Percentiles rank a stretch among this genome's conserved stretches.
phyloP scores from a whole-genome alignment of 2,888 invertebrate species.

The Pandemis corylana region DNA sequence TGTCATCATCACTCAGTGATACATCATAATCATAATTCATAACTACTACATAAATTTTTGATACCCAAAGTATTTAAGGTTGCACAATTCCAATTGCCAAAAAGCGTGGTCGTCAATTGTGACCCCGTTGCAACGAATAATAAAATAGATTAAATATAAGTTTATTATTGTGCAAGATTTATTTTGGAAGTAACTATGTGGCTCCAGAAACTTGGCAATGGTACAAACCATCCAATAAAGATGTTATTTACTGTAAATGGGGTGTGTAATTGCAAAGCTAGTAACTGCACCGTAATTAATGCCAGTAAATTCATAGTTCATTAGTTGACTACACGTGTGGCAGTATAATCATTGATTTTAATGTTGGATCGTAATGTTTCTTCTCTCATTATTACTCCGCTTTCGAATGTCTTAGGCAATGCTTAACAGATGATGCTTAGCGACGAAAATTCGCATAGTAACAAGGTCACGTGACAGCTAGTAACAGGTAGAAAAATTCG shows the following conservation, averaged over 20 bases:
- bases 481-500: too few relatives aligned
- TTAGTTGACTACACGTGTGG: neutral
- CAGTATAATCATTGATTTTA: too few relatives aligned
- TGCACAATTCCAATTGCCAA: conserved; percentile 20
- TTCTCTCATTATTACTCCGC: too few relatives aligned
- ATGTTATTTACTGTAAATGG: conserved; percentile 1
- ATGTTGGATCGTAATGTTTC: too few relatives aligned
- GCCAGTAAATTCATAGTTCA: neutral
- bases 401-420: too few relatives aligned
- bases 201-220: conserved; percentile 15
- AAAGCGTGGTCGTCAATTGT: neutral
- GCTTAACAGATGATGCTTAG: too few relatives aligned
- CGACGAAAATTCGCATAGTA: too few relatives aligned
- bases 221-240: neutral
- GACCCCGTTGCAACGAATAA: conserved; percentile 11
- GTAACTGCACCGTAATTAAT: neutral
- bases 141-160: neutral
- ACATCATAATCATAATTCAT: conserved; percentile 26
- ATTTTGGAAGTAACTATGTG: conserved; percentile 23
- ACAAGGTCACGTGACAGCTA: too few relatives aligned
- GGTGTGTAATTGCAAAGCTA: neutral
- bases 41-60: conserved; percentile 22
- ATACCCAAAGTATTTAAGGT: neutral
- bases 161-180: neutral
- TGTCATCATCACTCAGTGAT: conserved; percentile 14